Percentiles rank a stretch among this genome's conserved stretches.
Conservation (phyloP, 2,113 vertebrate species). For the Conger conger region DNA sequence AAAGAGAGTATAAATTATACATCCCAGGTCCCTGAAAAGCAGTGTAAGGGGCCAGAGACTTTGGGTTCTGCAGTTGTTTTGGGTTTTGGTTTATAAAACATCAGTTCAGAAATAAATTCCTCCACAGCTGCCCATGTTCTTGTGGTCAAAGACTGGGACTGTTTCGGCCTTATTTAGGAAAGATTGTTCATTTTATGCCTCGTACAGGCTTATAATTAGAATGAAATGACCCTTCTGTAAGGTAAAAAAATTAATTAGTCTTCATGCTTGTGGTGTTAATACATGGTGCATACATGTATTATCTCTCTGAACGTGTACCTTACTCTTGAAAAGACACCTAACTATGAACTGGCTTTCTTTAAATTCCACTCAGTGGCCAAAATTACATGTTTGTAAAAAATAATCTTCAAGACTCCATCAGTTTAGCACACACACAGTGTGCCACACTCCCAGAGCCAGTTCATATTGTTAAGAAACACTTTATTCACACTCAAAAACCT, state of each 20-base stretch:
- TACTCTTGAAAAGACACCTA: background rate
- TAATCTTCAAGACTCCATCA: background rate
- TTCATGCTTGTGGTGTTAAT: conserved; percentile 13
- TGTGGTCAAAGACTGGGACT: conserved; percentile 18
- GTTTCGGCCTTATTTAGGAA: conserved; percentile 24
- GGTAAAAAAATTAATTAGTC: conserved; percentile 7
- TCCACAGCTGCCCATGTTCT: conserved; percentile 31
- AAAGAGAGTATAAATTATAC: conserved; percentile 42
- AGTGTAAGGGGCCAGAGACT: conserved; percentile 29
- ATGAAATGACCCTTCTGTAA: background rate
- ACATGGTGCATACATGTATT: background rate
- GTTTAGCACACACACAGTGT: background rate
- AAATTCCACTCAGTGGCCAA: background rate
- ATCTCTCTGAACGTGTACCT: background rate
- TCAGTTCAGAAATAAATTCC: conserved; percentile 38
- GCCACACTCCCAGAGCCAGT: background rate
- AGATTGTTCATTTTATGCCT: background rate
- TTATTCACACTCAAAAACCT: background rate
- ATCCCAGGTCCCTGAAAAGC: conserved; percentile 28
- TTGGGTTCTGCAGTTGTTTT: conserved; percentile 27
- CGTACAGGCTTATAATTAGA: conserved; percentile 8
- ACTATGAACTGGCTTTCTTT: background rate
- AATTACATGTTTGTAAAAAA: background rate
- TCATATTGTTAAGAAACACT: no score
- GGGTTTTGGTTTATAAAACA: conserved; percentile 32